Conservation (phyloP, 1,140 invertebrate species). For the Drosophila tropicalis region DNA sequence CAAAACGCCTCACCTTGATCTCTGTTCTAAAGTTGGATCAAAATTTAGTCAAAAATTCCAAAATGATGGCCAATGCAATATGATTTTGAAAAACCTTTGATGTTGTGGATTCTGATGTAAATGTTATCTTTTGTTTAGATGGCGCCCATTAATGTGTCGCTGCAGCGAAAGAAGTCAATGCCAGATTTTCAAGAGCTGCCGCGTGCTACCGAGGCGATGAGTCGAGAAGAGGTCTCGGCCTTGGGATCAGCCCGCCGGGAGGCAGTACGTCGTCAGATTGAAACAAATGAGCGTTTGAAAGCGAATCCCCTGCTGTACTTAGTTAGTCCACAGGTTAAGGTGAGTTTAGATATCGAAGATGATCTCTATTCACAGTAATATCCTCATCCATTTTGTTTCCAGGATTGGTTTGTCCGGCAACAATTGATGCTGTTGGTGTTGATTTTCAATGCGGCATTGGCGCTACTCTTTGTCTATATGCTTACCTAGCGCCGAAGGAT, state of each 20-base stretch:
- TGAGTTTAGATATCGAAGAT: conserved; percentile 84
- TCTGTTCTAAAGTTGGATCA: too few species aligned
- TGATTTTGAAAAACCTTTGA: neutral
- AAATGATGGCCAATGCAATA: too few species aligned
- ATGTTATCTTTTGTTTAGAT: conserved; percentile 84
- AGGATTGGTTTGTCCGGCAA: conserved; percentile 99
- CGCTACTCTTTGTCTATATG: conserved; percentile 98
- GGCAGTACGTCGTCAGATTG: conserved; percentile 94
- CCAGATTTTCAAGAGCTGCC: conserved; percentile 95
- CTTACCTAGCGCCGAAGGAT: conserved; percentile 89
- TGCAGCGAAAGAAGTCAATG: conserved; percentile 96
- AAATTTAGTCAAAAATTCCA: too few species aligned
- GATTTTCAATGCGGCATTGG: conserved; percentile 97
- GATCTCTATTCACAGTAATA: neutral
- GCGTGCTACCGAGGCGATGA: conserved; percentile 90
- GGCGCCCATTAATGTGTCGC: conserved; percentile 87
- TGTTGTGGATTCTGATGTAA: neutral
- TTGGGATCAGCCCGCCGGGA: conserved; percentile 96
- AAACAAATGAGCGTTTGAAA: conserved; percentile 95
- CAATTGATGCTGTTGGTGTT: conserved; percentile 97
- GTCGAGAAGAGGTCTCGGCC: conserved; percentile 96
- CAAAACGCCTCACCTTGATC: too few species aligned
- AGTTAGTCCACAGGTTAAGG: conserved; percentile 98
- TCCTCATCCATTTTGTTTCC: neutral
- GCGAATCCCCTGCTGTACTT: conserved; percentile 97